These are phyloP conservation scores for Oligia fasciuncula DNA, from an alignment of 2,888 invertebrate species.

Conservation along the genomic window DNA sequence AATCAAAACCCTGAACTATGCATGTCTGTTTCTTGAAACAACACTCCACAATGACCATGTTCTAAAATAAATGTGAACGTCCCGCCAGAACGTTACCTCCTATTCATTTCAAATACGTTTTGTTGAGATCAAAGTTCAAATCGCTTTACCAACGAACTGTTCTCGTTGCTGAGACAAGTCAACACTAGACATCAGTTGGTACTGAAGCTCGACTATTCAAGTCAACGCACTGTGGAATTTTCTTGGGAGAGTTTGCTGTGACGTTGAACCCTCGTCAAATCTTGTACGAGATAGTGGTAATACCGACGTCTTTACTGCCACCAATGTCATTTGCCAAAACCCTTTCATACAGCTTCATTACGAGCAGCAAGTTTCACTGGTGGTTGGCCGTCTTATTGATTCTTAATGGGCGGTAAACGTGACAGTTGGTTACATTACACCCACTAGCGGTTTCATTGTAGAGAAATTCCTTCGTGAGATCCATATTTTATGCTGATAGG, in stretches of 20 bases:
- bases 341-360: slow-evolving; percentile 61
- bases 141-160: slow-evolving; percentile 60
- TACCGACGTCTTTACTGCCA: slow-evolving; percentile 84
- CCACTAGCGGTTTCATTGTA: slow-evolving; percentile 53
- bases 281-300: slow-evolving; percentile 69
- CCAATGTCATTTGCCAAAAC: slow-evolving; percentile 69
- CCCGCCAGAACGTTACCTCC: slow-evolving; percentile 50
- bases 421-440: slow-evolving; percentile 59
- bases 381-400: slow-evolving; percentile 60
- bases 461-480: slow-evolving; percentile 58
- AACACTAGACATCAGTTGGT: slow-evolving; percentile 58
- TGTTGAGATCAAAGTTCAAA: slow-evolving; percentile 70
- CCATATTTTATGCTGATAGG: slow-evolving; percentile 62
- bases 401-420: slow-evolving; percentile 62
- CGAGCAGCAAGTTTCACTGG: slow-evolving; percentile 55
- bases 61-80: slow-evolving; percentile 59
- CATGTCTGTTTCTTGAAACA: slow-evolving; percentile 31
- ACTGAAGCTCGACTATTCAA: slow-evolving; percentile 59
- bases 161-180: slow-evolving; percentile 60
- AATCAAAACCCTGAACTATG: slow-evolving; percentile 8
- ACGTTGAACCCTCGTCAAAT: slow-evolving; percentile 75
- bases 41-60: slow-evolving; percentile 26
- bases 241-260: slow-evolving; percentile 65
- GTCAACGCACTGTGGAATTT: slow-evolving; percentile 76
- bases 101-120: slow-evolving; percentile 66